phyloP scores from a whole-genome alignment of 2,113 vertebrate genomes.

The Paratilapia polleni region DNA sequence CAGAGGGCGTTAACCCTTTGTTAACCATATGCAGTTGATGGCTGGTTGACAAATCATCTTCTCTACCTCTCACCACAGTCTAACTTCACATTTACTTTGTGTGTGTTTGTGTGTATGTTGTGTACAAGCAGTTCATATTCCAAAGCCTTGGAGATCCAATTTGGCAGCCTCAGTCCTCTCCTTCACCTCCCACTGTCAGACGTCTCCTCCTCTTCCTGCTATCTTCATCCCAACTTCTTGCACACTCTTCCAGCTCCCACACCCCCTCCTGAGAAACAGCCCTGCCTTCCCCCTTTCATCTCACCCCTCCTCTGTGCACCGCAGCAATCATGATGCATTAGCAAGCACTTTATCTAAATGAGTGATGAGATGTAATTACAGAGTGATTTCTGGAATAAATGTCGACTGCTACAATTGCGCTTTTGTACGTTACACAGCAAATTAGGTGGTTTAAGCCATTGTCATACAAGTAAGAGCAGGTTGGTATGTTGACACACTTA shows the following conservation, averaged over 20 bases:
- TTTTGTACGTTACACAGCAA: slow-evolving; percentile 40
- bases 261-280: slow-evolving; percentile 16
- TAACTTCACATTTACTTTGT: slow-evolving; percentile 1
- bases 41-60: not conserved
- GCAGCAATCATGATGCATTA: slow-evolving; percentile 57
- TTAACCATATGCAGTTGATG: not conserved
- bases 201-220: slow-evolving; percentile 59
- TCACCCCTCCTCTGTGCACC: not conserved
- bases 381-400: slow-evolving; percentile 37
- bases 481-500: not conserved
- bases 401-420: slow-evolving; percentile 36
- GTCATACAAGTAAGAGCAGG: not conserved
- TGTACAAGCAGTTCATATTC: not conserved
- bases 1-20: slow-evolving; percentile 60
- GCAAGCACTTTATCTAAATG: slow-evolving; percentile 61
- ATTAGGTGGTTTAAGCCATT: slow-evolving; percentile 22
- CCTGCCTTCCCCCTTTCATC: slow-evolving; percentile 54
- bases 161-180: slow-evolving; percentile 45
- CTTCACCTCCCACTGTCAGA: slow-evolving; percentile 61
- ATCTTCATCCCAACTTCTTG: slow-evolving; percentile 35
- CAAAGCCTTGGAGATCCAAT: slow-evolving; percentile 49
- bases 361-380: slow-evolving; percentile 58
- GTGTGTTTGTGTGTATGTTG: not conserved
- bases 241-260: slow-evolving; percentile 16
- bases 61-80: not conserved